Conservation (phyloP, 2,888 invertebrate species). For the Celastrina argiolus region DNA sequence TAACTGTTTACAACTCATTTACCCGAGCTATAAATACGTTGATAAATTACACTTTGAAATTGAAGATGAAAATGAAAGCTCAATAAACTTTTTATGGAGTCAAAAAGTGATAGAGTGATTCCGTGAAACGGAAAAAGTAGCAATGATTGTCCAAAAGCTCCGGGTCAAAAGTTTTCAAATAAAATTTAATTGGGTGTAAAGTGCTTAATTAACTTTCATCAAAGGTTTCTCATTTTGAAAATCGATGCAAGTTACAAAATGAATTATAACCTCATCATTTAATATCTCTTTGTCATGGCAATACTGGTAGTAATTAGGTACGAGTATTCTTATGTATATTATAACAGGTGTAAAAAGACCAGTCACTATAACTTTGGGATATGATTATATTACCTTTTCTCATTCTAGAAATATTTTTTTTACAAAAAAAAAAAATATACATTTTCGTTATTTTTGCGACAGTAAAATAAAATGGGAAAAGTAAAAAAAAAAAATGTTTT, state of each 20-base stretch:
- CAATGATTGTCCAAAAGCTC: conserved; percentile 7
- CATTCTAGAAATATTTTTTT: no score
- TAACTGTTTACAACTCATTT: no score
- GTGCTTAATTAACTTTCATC: conserved; percentile 17
- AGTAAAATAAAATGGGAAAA: no score
- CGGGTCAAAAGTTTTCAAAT: conserved; percentile 5
- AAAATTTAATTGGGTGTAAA: conserved; percentile 2
- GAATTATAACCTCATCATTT: background rate
- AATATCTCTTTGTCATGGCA: background rate
- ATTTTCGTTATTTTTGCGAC: no score
- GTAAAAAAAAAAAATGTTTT: no score
- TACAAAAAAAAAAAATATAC: no score
- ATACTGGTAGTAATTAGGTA: background rate
- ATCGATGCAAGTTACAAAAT: background rate
- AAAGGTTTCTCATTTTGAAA: conserved; percentile 1
- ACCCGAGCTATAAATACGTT: no score
- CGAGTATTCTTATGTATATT: no score
- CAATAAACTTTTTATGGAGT: background rate
- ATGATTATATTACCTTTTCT: no score
- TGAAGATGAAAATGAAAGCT: background rate
- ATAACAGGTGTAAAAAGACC: no score
- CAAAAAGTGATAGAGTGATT: background rate
- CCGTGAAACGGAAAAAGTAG: background rate
- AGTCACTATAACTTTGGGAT: no score
- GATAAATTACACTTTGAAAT: no score